phyloP scores from a whole-genome alignment of 2,888 invertebrate species.

The Cactoblastis cactorum region DNA sequence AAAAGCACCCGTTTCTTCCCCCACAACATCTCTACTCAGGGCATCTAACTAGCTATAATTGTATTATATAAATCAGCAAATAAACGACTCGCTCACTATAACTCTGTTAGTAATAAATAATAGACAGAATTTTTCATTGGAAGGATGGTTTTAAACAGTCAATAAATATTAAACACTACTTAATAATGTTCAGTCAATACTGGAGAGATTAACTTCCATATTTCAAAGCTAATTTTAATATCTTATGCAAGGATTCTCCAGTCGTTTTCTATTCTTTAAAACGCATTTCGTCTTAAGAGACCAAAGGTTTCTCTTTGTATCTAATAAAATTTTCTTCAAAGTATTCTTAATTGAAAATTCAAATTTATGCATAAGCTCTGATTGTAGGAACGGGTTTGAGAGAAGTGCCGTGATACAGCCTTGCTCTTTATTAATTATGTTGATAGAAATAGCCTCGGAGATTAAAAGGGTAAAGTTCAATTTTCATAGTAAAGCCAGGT shows the following conservation, averaged over 20 bases:
- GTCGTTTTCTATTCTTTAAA: conserved; percentile 41
- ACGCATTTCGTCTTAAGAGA: conserved; percentile 69
- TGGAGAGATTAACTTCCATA: conserved; percentile 10
- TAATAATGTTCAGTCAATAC: conserved; percentile 1
- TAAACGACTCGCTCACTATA: too few species aligned
- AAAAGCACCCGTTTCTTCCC: too few species aligned
- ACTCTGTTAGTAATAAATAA: too few species aligned
- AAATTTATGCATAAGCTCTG: conserved; percentile 80
- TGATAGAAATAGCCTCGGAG: conserved; percentile 57
- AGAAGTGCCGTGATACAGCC: conserved; percentile 47
- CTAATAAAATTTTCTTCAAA: conserved; percentile 78
- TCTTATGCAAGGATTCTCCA: conserved; percentile 28
- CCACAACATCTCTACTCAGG: too few species aligned
- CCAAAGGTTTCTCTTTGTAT: conserved; percentile 77
- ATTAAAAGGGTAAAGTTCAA: conserved; percentile 52
- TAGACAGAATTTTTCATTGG: too few species aligned
- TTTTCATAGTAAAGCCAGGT: conserved; percentile 40
- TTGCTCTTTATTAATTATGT: conserved; percentile 63
- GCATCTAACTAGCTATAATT: too few species aligned
- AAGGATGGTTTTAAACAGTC: neutral
- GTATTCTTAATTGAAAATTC: conserved; percentile 78
- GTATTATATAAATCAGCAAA: too few species aligned
- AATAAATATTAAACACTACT: conserved; percentile 7
- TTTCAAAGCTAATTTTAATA: conserved; percentile 11
- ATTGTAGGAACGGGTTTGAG: conserved; percentile 58